Evolutionary conservation across 2,888 invertebrate species (phyloP).

Genomic region (Dryobotodes eremita): DNA sequence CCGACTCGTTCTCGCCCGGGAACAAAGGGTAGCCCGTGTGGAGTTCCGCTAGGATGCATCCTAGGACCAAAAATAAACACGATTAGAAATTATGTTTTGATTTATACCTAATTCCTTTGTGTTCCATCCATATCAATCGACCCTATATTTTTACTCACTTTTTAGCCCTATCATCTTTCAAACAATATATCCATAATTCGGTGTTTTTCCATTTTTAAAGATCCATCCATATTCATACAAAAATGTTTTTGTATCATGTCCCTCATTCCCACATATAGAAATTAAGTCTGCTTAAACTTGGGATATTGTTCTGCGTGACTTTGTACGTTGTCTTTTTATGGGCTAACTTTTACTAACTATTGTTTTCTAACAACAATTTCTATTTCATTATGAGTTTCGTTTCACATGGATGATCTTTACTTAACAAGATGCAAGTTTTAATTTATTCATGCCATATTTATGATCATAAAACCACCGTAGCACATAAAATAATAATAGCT

Average conservation of each 20-base stretch:
- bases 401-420: constrained; percentile 44
- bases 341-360: constrained; percentile 5
- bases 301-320: not conserved
- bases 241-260: no score
- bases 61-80: constrained; percentile 80
- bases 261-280: not conserved
- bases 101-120: no score
- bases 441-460: constrained; percentile 32
- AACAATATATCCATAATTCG: not conserved
- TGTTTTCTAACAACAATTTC: constrained; percentile 35
- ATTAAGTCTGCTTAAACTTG: not conserved
- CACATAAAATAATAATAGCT: not conserved
- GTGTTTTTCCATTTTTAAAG: no score
- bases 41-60: constrained; percentile 98
- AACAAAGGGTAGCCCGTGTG: constrained; percentile 99
- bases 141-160: not conserved
- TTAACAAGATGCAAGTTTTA: constrained; percentile 27
- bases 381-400: constrained; percentile 29
- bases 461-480: constrained; percentile 1
- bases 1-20: constrained; percentile 99
- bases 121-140: no score
- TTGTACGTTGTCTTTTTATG: not conserved
- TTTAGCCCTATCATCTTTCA: not conserved
- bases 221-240: no score
- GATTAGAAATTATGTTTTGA: not conserved